phyloP scores from a whole-genome alignment of 2,888 invertebrate genomes.

The Phyllotreta cruciferae region DNA sequence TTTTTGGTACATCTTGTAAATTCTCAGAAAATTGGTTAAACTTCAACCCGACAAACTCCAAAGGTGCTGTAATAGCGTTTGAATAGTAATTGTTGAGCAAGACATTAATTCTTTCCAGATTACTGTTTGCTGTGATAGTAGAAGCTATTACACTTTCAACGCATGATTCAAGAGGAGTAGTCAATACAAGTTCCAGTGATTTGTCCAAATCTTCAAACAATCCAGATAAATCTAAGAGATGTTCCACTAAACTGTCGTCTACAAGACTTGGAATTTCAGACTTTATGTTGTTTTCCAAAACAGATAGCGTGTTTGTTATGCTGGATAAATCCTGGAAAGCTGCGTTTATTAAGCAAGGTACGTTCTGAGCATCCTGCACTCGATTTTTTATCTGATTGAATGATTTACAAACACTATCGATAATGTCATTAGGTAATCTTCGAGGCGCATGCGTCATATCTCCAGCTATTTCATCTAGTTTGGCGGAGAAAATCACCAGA shows the following conservation, averaged over 20 bases:
- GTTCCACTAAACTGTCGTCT: no score
- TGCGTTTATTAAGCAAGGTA: not conserved
- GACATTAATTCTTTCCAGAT: not conserved
- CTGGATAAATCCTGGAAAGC: not conserved
- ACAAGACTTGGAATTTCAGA: not conserved
- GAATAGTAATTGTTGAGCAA: not conserved
- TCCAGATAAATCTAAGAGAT: not conserved
- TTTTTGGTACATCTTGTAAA: constrained; percentile 9
- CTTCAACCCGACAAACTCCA: constrained; percentile 8
- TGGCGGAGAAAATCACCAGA: not conserved
- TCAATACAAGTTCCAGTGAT: not conserved
- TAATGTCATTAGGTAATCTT: not conserved
- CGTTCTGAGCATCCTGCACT: no score
- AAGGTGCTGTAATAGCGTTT: constrained; percentile 6
- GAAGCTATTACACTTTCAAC: not conserved
- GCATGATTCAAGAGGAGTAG: not conserved
- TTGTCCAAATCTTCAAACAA: not conserved
- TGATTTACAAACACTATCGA: not conserved
- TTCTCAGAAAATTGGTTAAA: constrained; percentile 7
- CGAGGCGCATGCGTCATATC: no score
- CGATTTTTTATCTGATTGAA: not conserved
- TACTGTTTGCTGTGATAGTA: no score
- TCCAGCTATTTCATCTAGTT: no score
- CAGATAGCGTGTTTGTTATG: not conserved
- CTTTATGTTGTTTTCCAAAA: constrained; percentile 11